A percentile compares a stretch with the other conserved stretches of the same genome.
Evolutionary conservation across 2,888 invertebrate species (phyloP).

Genomic region (Ashinkailepas kermadecensis): DNA sequence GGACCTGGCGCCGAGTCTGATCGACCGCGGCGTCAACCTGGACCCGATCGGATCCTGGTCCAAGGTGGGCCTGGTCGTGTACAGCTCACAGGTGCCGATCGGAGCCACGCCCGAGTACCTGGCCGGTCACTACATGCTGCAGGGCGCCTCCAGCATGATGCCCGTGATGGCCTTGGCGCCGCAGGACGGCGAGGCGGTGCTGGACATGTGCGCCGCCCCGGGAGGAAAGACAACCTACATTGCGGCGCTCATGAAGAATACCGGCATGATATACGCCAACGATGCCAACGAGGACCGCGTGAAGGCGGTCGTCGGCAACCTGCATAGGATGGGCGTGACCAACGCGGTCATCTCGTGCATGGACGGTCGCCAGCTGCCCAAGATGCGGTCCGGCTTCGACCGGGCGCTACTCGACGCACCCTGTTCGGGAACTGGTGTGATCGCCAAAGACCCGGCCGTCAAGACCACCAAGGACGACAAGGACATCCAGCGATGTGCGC

Average conservation of each 20-base stretch:
- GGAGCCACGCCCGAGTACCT: constrained; percentile 99
- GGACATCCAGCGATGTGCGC: constrained; percentile 84
- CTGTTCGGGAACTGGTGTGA: constrained; percentile 96
- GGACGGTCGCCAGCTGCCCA: constrained; percentile 62
- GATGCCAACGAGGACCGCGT: constrained; percentile 83
- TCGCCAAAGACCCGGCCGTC: constrained; percentile 93
- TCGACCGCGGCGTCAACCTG: constrained; percentile 93
- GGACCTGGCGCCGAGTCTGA: constrained; percentile 82
- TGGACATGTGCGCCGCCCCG: constrained; percentile 97
- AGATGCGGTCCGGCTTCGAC: constrained; percentile 85
- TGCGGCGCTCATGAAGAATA: constrained; percentile 95
- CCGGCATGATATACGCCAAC: constrained; percentile 91
- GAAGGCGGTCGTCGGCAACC: constrained; percentile 90
- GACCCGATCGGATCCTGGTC: constrained; percentile 99
- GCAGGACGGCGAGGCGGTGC: constrained; percentile 83
- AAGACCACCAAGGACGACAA: constrained; percentile 84
- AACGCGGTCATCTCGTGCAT: constrained; percentile 83
- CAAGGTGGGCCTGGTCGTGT: constrained; percentile 93
- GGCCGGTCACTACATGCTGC: constrained; percentile 91
- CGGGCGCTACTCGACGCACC: constrained; percentile 94
- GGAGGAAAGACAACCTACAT: constrained; percentile 99
- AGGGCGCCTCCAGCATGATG: constrained; percentile 88
- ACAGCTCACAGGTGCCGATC: constrained; percentile 86
- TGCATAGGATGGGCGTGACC: constrained; percentile 89
- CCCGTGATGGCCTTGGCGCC: constrained; percentile 98